Evolutionary conservation across 2,888 invertebrate genomes (phyloP).

Genomic region (Pollenia labialis): DNA sequence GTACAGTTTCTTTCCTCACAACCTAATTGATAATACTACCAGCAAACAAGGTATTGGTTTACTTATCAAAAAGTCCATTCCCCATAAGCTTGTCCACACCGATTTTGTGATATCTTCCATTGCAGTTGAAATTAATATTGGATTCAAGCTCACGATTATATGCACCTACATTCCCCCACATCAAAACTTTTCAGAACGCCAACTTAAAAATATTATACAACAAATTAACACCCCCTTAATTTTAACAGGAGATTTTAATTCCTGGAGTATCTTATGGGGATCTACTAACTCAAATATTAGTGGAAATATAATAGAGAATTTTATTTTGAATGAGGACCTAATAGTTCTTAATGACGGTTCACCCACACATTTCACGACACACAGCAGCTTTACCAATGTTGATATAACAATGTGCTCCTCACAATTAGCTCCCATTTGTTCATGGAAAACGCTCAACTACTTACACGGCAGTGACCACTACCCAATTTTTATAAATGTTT

Average conservation of each 20-base stretch:
- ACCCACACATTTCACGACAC: no score
- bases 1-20: neutral
- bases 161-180: neutral
- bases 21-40: neutral
- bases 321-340: neutral
- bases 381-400: no score
- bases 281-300: no score
- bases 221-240: no score
- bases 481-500: constrained; percentile 12
- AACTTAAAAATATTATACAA: no score
- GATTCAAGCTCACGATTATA: neutral
- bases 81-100: neutral
- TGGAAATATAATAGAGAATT: no score
- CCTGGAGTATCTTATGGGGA: no score
- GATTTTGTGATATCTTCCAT: neutral
- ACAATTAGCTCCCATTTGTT: neutral
- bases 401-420: no score
- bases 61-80: neutral
- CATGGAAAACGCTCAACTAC: neutral
- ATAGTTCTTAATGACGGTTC: no score
- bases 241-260: no score
- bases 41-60: neutral
- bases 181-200: no score
- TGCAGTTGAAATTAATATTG: neutral
- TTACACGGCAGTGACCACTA: constrained; percentile 54